Evolutionary conservation across 2,113 vertebrate species (phyloP), one percentile per base, ranked within the genome.

Genomic region (Picathartes gymnocephalus): DNA sequence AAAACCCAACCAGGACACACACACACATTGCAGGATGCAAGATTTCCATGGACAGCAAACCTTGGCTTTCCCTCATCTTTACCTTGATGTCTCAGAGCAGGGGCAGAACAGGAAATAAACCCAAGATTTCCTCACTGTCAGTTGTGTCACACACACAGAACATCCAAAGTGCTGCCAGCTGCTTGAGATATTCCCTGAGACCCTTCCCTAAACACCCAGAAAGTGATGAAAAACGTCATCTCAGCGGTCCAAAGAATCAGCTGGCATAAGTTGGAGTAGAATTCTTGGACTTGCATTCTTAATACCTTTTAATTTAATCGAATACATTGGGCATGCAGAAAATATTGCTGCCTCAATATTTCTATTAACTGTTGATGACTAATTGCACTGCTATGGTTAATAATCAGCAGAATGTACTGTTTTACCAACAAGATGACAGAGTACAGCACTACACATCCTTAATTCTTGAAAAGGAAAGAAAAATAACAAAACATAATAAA

Each of bases 21-120:
- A 30, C 13, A 19, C 9, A 10, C 0, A 2, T 28, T 79, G 33
- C 5, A 44, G n/a, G 18, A 42, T 33, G 11, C 15, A 45, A n/a
- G 18, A 11, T 28, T 76, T 76, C n/a, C n/a, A 18, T 2, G 11
- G 27, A 15, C 0, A 30, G 21, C 0, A 0, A 78, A 56, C 27
- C 27, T 13, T 18, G 14, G 33, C 20, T 90, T n/a, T 61, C 48
- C 23, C 25, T 48, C 47, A 28, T 24, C n/a, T 37, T 5, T 54
- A 45, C 27, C 15, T 15, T 13, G 31, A 2, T 50, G 27, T 39
- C 35, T 62, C 56, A 54, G 28, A 28, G 3, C 7, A 37, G 45
- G 16, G 42, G 9, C 25, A 90, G 31, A 68, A 78, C 6, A 23
- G 44, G n/a, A 74, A 58, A 81, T 14, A 62, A 70, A 78, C 9